A percentile compares a stretch with the other conserved stretches of the same genome.
Evolutionary conservation across 2,888 invertebrate species (phyloP).

Genomic region (Trimorus sp.): DNA sequence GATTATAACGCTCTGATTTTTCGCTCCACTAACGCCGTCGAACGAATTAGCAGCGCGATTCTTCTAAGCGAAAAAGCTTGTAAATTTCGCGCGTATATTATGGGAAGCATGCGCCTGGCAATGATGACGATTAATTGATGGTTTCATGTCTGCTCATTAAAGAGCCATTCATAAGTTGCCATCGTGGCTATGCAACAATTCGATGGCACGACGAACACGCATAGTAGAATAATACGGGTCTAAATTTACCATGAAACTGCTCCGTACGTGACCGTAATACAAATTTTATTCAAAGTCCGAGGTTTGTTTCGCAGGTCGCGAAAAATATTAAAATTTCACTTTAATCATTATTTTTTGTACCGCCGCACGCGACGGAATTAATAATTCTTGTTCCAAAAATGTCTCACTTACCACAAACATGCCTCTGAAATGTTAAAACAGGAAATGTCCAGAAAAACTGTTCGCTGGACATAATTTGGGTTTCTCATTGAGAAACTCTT

Average conservation of each 20-base stretch:
- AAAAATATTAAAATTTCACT: slow-evolving; percentile 26
- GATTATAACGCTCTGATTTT: background rate
- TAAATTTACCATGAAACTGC: slow-evolving; percentile 65
- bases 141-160: slow-evolving; percentile 67
- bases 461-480: no score
- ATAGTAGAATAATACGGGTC: slow-evolving; percentile 65
- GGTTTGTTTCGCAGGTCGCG: slow-evolving; percentile 41
- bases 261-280: slow-evolving; percentile 64
- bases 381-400: no score
- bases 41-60: slow-evolving; percentile 37
- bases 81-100: slow-evolving; percentile 31
- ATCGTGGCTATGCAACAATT: slow-evolving; percentile 59
- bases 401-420: no score
- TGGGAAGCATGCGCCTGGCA: slow-evolving; percentile 37
- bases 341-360: background rate
- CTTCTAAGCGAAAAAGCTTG: slow-evolving; percentile 31
- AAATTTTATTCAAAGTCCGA: slow-evolving; percentile 47
- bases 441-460: no score
- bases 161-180: slow-evolving; percentile 65
- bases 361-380: no score
- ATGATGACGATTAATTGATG: slow-evolving; percentile 65
- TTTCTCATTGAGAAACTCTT: no score
- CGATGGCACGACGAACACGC: slow-evolving; percentile 57
- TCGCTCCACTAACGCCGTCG: background rate
- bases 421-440: no score